Evolutionary conservation across 1,140 invertebrate genomes (phyloP).

Genomic region (Tyrophagus putrescentiae): DNA sequence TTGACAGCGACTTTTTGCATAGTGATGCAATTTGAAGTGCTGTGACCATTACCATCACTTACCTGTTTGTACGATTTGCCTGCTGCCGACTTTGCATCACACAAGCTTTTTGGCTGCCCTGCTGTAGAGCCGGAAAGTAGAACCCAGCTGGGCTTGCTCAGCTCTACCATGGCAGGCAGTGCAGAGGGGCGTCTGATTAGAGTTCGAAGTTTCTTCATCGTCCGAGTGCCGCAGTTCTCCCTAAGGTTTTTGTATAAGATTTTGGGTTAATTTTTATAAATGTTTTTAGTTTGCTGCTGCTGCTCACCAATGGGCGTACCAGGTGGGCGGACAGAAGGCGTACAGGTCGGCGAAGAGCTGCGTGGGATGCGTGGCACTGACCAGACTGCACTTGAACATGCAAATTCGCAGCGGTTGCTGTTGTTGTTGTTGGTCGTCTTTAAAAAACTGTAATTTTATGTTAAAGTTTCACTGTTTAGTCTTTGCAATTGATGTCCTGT

Average conservation of each 20-base stretch:
- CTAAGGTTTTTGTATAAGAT: constrained; percentile 29
- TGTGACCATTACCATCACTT: no score
- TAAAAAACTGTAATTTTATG: not conserved
- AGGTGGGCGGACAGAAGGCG: constrained; percentile 49
- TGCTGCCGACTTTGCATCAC: no score
- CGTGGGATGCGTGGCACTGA: constrained; percentile 47
- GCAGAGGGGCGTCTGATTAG: constrained; percentile 57
- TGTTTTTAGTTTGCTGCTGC: not conserved
- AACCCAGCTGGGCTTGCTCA: constrained; percentile 62
- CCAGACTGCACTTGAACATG: constrained; percentile 50
- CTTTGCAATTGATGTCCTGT: not conserved
- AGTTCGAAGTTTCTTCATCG: constrained; percentile 52
- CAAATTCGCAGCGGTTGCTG: constrained; percentile 34
- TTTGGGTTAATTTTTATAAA: not conserved
- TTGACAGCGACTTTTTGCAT: no score
- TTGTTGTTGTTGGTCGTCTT: not conserved
- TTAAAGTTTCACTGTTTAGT: not conserved
- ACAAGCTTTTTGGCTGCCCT: no score
- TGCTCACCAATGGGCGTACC: constrained; percentile 58
- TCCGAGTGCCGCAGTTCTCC: constrained; percentile 63
- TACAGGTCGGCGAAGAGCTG: constrained; percentile 44
- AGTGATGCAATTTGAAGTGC: no score
- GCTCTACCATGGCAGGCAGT: constrained; percentile 52
- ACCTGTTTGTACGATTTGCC: no score
- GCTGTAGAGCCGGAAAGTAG: constrained; percentile 60